These are phyloP conservation scores for Urocynchramus pylzowi DNA, from an alignment of 2,113 vertebrate genomes.

Conservation along the genomic window DNA sequence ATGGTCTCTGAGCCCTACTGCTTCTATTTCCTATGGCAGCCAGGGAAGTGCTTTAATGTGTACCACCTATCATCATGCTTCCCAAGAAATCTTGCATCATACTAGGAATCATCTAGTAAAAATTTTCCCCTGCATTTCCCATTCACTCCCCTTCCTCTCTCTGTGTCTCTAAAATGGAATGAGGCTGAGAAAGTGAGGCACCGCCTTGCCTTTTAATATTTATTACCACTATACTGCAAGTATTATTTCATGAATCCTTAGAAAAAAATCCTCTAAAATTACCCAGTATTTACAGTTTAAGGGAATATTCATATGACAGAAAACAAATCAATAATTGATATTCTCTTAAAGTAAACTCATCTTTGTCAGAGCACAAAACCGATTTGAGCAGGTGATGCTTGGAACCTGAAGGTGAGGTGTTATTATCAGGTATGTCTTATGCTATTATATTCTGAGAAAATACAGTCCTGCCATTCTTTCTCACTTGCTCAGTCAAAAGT, in stretches of 20 bases:
- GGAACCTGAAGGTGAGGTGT: neutral
- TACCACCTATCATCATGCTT: neutral
- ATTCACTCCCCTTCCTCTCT: neutral
- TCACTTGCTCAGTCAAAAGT: neutral
- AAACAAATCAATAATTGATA: neutral
- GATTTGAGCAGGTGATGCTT: neutral
- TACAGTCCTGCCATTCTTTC: neutral
- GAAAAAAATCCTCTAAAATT: neutral
- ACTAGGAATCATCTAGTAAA: neutral
- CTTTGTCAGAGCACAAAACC: neutral
- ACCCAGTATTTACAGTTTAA: neutral
- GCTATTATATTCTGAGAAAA: neutral
- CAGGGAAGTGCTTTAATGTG: neutral
- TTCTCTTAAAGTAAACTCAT: neutral
- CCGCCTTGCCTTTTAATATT: neutral
- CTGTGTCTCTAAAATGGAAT: neutral
- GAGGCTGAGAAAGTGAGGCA: neutral
- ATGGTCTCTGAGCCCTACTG: neutral
- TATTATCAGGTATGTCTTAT: neutral
- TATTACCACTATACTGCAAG: neutral
- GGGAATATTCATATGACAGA: neutral
- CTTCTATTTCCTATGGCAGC: neutral
- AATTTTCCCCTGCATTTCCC: neutral
- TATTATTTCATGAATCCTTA: neutral
- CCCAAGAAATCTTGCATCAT: neutral